Conservation (phyloP, 2,113 vertebrate genomes). For the Cyprinodon tularosa region DNA sequence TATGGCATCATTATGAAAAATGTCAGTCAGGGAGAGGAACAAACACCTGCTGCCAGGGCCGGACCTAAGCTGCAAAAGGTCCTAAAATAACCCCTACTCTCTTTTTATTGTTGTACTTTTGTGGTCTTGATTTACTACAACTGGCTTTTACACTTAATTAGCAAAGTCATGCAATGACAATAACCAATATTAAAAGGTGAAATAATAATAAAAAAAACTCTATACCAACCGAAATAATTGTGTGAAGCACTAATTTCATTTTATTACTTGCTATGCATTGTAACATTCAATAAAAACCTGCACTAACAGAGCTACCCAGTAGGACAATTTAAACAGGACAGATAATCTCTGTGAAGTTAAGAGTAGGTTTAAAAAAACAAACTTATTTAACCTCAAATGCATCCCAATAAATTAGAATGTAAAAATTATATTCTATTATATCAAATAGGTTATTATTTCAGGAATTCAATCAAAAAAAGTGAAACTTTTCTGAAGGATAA, state of each 20-base stretch:
- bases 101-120: neutral
- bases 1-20: conserved; percentile 41
- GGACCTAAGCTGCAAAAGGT: neutral
- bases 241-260: no score
- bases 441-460: neutral
- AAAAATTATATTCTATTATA: no score
- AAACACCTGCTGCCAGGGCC: conserved; percentile 54
- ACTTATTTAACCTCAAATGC: neutral
- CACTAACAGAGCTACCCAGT: neutral
- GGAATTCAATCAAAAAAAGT: neutral
- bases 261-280: neutral
- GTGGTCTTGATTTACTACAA: neutral
- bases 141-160: neutral
- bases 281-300: neutral
- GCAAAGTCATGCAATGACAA: neutral
- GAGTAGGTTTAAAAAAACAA: neutral
- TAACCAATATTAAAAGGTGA: no score
- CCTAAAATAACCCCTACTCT: neutral
- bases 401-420: neutral
- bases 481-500: neutral
- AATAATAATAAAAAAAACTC: no score
- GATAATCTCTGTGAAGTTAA: neutral
- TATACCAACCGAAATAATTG: no score
- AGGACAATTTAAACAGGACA: neutral
- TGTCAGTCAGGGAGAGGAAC: conserved; percentile 37